Base-by-base conservation (phyloP, 2,113 vertebrate genomes). In the Nematolebias whitei region DNA sequence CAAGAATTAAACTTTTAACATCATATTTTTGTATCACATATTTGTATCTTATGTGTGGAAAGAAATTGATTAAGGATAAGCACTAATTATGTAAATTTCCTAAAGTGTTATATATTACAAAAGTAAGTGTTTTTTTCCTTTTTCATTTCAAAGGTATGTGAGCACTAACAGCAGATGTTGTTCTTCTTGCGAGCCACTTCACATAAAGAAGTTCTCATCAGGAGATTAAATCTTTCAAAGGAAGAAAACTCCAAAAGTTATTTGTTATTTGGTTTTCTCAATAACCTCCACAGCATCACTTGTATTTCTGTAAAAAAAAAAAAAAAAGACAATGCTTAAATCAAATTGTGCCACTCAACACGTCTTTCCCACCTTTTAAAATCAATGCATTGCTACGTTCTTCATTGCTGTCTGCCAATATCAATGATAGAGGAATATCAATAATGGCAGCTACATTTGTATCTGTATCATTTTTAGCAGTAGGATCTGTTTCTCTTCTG, bases 401-500 rank as follows among this genome's bases (percentile, higher is more conserved):
- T 81, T 87, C 82, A 70, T 69, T 59, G 74, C 71, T 72, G 77
- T 83, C 89, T 91, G 90, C 73, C 90, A 90, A 90, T 92, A 91
- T 84, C 89, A 90, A 87, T 91, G 88, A 91, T 85, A 74, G 78
- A 87, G 53, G 82, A 80, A 71, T 85, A 91, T 92, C 88, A 88
- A 92, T 92, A 91, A 90, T 68, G 85, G 85, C 85, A 89, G 82
- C 88, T 88, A 85, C 80, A 91, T 89, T 82, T 88, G 87, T 90
- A 84, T 86, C 86, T 84, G 85, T 86, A 89, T 90, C 84, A 83
- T 90, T 91, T 50, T 88, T 73, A 83, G 81, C 68, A 62, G 70
- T 71, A 76, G 86, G 90, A 91, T 90, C 89, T 74, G 87, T 91
- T 90, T 80, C 70, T 85, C 77, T 63, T 52, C 75, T 78, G 70